Conservation (phyloP, 2,113 vertebrate genomes). For the Macquaria ambigua region DNA sequence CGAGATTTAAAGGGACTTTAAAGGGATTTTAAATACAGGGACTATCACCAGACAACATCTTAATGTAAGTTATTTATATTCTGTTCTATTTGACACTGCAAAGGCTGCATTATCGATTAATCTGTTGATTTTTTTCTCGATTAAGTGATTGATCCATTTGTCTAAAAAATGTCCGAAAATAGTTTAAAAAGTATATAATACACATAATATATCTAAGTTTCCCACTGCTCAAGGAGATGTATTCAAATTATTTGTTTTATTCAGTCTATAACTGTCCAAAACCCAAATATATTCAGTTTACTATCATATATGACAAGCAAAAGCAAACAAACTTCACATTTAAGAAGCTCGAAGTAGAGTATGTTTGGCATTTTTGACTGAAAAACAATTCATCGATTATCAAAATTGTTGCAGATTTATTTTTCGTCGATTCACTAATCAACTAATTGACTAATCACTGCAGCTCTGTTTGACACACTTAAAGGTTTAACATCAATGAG, state of each 20-base stretch:
- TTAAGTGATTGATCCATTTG: background rate
- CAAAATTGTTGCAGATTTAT: background rate
- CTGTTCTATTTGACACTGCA: no score
- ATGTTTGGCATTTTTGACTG: background rate
- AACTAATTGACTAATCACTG: background rate
- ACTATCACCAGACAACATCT: no score
- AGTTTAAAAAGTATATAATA: no score
- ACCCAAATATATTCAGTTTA: background rate
- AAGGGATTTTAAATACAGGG: no score
- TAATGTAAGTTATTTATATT: no score
- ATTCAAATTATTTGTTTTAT: background rate
- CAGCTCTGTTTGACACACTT: background rate
- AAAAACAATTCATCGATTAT: background rate
- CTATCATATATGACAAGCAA: background rate
- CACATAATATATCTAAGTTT: background rate
- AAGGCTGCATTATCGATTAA: no score
- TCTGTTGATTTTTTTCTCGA: background rate
- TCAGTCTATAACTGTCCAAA: background rate
- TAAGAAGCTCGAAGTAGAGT: background rate
- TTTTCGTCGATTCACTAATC: no score
- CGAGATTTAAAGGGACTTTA: no score
- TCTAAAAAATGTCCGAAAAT: no score
- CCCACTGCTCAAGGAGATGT: background rate
- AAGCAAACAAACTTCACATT: background rate
- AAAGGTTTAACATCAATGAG: background rate